Percentiles rank a stretch among this genome's conserved stretches.
phyloP scores from a whole-genome alignment of 2,113 vertebrate genomes.

The Benthochromis sp. region DNA sequence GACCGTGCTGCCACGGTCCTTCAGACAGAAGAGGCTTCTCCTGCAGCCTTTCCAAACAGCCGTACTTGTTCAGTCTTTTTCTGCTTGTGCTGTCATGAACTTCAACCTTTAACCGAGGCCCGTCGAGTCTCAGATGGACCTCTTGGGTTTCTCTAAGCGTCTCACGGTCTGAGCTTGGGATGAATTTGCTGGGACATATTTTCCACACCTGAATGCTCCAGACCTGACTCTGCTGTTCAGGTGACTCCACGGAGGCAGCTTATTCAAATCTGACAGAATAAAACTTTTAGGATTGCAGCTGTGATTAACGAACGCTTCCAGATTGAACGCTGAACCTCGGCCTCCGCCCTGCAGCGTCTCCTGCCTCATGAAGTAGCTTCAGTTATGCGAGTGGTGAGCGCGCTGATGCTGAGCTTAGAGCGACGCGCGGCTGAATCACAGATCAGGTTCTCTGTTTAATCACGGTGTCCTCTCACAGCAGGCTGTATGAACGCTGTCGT shows the following conservation, averaged over 20 bases:
- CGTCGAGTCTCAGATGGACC: not conserved
- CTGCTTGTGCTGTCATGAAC: not conserved
- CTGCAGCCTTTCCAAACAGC: not conserved
- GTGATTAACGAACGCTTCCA: not conserved
- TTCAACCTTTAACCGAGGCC: not conserved
- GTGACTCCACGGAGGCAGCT: rapidly evolving
- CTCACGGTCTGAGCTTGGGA: not conserved
- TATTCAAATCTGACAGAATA: not conserved
- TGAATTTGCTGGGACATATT: not conserved
- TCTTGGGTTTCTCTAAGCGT: not conserved
- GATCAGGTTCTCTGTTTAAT: not conserved
- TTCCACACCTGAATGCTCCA: not conserved
- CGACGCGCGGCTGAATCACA: not conserved
- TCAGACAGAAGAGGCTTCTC: not conserved
- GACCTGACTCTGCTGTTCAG: not conserved
- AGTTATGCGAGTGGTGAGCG: not conserved
- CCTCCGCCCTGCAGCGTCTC: not conserved
- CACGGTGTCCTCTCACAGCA: not conserved
- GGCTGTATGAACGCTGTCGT: not conserved
- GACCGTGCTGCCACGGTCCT: rapidly evolving
- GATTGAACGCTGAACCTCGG: not conserved
- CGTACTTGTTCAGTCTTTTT: not conserved
- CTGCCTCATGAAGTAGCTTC: not conserved
- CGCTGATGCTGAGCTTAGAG: not conserved
- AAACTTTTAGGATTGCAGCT: not conserved